Percentiles rank a stretch among this genome's conserved stretches.
Evolutionary conservation across 2,797 vertebrate species (phyloP).

Genomic region (Darevskia mixta): DNA sequence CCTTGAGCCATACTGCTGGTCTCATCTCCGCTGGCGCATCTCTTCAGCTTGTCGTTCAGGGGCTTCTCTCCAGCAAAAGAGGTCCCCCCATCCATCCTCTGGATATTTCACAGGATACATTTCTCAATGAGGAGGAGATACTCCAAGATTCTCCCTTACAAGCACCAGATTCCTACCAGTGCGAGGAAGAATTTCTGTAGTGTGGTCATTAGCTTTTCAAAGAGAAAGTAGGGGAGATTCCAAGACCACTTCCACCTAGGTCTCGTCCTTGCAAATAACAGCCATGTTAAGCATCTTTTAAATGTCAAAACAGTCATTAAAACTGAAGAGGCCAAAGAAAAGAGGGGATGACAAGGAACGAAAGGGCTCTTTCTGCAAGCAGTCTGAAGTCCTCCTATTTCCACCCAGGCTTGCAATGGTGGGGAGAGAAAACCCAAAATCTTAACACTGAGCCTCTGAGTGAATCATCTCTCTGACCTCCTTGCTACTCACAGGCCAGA

Average conservation of each 20-base stretch:
- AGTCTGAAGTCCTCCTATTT: too few relatives aligned
- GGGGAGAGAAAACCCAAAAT: neutral
- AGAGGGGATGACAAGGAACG: neutral
- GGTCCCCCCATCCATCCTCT: neutral
- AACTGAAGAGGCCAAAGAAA: neutral
- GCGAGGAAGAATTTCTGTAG: neutral
- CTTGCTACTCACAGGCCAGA: neutral
- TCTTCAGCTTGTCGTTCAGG: neutral
- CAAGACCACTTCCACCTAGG: neutral
- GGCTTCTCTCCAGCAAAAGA: constrained; percentile 1
- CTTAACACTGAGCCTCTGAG: neutral
- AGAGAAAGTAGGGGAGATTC: neutral
- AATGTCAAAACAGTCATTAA: neutral
- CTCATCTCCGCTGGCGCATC: neutral
- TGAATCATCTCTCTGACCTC: neutral
- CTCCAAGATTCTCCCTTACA: too few relatives aligned
- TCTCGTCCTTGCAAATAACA: neutral
- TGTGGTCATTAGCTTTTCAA: neutral
- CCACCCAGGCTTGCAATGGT: neutral
- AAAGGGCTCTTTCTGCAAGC: too few relatives aligned
- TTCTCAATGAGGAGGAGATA: neutral
- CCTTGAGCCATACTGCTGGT: neutral
- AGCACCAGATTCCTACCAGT: neutral
- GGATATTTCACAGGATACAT: neutral
- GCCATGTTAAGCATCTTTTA: neutral